These are phyloP conservation scores for Spilogale gracilis DNA, from an alignment of 2,113 vertebrate genomes.

Conservation along the genomic window DNA sequence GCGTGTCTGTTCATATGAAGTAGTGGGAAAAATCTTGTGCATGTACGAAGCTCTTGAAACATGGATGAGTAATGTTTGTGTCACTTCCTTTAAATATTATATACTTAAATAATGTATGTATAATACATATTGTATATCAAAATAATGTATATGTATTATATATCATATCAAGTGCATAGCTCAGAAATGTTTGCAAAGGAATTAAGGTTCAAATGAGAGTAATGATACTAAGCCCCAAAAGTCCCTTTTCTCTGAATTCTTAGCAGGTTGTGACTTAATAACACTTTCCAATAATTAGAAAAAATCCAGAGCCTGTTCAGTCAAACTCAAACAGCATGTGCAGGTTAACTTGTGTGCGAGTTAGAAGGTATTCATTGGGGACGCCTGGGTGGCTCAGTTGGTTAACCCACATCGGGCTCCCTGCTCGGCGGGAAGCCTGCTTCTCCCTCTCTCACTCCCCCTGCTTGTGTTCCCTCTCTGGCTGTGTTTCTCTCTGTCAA, in stretches of 20 bases:
- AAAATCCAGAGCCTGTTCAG: slow-evolving; percentile 13
- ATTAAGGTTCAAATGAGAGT: slow-evolving; percentile 45
- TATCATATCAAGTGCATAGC: slow-evolving; percentile 18
- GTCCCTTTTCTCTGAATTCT: slow-evolving; percentile 54
- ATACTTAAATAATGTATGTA: slow-evolving; percentile 21
- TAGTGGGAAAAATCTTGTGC: slow-evolving; percentile 24
- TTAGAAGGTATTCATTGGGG: slow-evolving; percentile 23
- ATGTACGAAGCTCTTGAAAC: slow-evolving; percentile 48
- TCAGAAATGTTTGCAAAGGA: slow-evolving; percentile 60
- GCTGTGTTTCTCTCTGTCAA: too few relatives aligned
- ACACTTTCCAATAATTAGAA: slow-evolving; percentile 10
- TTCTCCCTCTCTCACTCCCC: too few relatives aligned
- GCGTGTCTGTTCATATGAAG: slow-evolving; percentile 28
- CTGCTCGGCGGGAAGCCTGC: too few relatives aligned
- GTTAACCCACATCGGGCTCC: too few relatives aligned
- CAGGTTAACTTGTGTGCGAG: neutral
- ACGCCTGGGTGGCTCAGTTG: too few relatives aligned
- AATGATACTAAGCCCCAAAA: slow-evolving; percentile 47
- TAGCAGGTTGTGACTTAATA: slow-evolving; percentile 48
- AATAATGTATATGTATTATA: neutral
- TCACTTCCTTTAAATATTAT: slow-evolving; percentile 45
- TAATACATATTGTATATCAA: neutral
- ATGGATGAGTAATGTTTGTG: neutral
- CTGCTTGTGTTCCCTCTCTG: too few relatives aligned
- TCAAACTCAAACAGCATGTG: neutral